Evolutionary conservation across 64 coral and sea anemone genomes (phyloP).

Genomic region (Cladopsammia gracilis): DNA sequence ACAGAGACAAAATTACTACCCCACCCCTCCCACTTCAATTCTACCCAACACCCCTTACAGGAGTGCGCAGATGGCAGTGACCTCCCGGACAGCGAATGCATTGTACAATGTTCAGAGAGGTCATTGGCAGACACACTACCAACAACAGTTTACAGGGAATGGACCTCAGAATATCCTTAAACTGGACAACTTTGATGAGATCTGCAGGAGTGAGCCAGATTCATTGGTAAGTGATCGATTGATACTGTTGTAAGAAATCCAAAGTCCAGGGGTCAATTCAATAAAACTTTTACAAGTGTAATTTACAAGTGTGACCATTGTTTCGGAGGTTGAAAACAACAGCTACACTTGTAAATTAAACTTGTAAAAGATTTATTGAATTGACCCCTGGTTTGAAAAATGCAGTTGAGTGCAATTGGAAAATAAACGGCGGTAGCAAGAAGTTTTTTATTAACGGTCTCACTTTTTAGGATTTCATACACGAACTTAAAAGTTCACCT

Average conservation of each 20-base stretch:
- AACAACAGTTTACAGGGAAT: constrained; percentile 82
- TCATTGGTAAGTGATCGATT: constrained; percentile 56
- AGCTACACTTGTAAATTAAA: too few relatives aligned
- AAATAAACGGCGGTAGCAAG: too few relatives aligned
- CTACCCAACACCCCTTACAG: constrained; percentile 76
- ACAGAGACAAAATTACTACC: constrained; percentile 83
- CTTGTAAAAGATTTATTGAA: too few relatives aligned
- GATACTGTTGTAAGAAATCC: neutral
- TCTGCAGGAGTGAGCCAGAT: constrained; percentile 26
- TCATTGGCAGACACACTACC: constrained; percentile 74
- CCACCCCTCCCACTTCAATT: constrained; percentile 83
- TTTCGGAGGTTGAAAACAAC: too few relatives aligned
- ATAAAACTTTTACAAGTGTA: too few relatives aligned
- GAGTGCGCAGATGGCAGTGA: constrained; percentile 62
- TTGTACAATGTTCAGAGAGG: constrained; percentile 78
- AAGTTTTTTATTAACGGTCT: too few relatives aligned
- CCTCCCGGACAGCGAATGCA: constrained; percentile 86
- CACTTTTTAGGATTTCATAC: too few relatives aligned
- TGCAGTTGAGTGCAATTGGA: too few relatives aligned
- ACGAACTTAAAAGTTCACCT: too few relatives aligned
- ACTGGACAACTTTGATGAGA: constrained; percentile 81
- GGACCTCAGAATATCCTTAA: constrained; percentile 83
- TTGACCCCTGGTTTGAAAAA: too few relatives aligned
- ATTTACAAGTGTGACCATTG: too few relatives aligned
- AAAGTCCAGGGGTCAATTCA: too few relatives aligned